Conservation (phyloP, 2,888 invertebrate species). For the Uloborus plumipes region DNA sequence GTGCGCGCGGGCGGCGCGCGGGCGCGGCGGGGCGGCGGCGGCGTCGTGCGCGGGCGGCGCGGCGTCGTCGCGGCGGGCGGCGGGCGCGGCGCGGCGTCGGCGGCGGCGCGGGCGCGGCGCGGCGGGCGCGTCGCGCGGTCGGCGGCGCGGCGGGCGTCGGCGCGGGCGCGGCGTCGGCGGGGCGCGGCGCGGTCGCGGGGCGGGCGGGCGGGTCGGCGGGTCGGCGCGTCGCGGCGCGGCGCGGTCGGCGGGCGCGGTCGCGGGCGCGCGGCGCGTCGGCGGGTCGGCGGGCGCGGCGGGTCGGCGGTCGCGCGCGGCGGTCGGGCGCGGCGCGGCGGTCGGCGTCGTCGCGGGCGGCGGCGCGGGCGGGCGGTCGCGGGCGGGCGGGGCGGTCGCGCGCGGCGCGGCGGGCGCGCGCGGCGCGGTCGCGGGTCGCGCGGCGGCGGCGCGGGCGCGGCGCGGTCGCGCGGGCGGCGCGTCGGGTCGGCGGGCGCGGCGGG, state of each 20-base stretch:
- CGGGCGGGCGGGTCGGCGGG: neutral
- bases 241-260: neutral
- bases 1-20: neutral
- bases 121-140: neutral
- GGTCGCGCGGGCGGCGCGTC: neutral
- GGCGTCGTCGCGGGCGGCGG: neutral
- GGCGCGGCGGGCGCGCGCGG: neutral
- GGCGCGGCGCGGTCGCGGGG: neutral
- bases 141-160: neutral
- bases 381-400: neutral
- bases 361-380: neutral
- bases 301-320: neutral
- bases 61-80: neutral
- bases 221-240: neutral
- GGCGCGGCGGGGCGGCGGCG: neutral
- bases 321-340: neutral
- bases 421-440: conserved; percentile 1
- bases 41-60: neutral
- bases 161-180: neutral
- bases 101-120: neutral
- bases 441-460: neutral
- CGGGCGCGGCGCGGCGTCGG: neutral
- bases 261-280: neutral
- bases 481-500: neutral
- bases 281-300: neutral